phyloP scores from a whole-genome alignment of 2,113 vertebrate species.

The Silurus glanis region DNA sequence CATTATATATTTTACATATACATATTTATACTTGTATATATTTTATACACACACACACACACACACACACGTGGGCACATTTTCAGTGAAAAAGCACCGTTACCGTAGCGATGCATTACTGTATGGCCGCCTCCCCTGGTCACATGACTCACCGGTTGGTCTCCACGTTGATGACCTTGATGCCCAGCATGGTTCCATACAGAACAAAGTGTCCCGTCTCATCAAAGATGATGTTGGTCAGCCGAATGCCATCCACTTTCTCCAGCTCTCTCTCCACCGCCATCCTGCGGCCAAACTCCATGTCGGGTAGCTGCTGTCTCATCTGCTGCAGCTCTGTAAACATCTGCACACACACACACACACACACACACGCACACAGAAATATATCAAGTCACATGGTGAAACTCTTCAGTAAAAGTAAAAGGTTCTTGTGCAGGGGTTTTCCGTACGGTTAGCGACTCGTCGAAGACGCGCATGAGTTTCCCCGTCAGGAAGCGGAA shows the following conservation, averaged over 20 bases:
- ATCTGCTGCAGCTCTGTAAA: constrained; percentile 99
- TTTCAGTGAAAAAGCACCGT: neutral
- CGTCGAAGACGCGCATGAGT: constrained; percentile 94
- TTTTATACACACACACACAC: neutral
- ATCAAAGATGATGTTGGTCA: constrained; percentile 94
- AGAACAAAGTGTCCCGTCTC: constrained; percentile 98
- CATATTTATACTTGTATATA: too few relatives aligned
- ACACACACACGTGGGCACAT: neutral
- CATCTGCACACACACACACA: constrained; percentile 77
- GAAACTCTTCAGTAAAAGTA: neutral
- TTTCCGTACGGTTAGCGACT: constrained; percentile 88
- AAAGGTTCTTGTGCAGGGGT: neutral
- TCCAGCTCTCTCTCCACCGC: constrained; percentile 94
- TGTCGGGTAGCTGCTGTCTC: constrained; percentile 96
- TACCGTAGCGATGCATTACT: neutral
- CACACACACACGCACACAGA: neutral
- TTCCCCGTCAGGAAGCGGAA: constrained; percentile 95
- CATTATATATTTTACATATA: too few relatives aligned
- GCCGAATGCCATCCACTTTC: constrained; percentile 90
- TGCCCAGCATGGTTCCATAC: constrained; percentile 97
- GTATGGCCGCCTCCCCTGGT: neutral
- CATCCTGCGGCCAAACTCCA: constrained; percentile 98
- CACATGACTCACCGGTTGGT: constrained; percentile 84
- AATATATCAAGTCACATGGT: neutral
- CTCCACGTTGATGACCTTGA: constrained; percentile 98